These are phyloP conservation scores for Sprattus sprattus DNA, from an alignment of 2,113 vertebrate species.

Conservation along the genomic window DNA sequence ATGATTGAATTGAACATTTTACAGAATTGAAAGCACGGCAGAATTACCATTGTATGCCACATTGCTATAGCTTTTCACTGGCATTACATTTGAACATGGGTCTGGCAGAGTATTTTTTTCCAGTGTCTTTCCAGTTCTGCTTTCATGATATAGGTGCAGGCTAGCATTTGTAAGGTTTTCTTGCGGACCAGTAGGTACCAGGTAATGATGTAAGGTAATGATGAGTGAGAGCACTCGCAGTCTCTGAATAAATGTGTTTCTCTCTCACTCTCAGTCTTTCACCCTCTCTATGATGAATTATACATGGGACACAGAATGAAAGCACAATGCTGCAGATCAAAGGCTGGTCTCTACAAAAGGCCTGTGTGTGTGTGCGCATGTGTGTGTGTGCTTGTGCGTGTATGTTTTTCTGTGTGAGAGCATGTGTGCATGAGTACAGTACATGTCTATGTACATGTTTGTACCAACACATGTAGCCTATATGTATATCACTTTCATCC, in stretches of 20 bases:
- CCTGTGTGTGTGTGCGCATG: neutral
- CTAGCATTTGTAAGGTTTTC: conserved; percentile 2
- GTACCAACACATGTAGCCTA: neutral
- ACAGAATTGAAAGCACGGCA: neutral
- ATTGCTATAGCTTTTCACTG: neutral
- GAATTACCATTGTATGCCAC: neutral
- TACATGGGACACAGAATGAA: conserved; percentile 40
- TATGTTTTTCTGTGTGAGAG: neutral
- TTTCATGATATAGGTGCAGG: conserved; percentile 20
- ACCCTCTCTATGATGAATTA: conserved; percentile 44
- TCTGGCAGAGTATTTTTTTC: neutral
- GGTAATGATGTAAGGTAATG: conserved; percentile 24
- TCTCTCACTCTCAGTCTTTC: conserved; percentile 12
- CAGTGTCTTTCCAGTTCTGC: neutral
- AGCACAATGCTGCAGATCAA: conserved; percentile 37
- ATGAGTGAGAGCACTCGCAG: conserved; percentile 5
- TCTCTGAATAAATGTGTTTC: conserved; percentile 22
- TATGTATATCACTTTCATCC: neutral
- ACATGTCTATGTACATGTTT: neutral
- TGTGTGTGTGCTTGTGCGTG: neutral
- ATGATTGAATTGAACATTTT: neutral
- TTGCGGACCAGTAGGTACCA: conserved; percentile 9
- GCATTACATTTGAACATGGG: neutral
- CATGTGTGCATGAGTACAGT: neutral
- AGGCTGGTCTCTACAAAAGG: conserved; percentile 11